Base-by-base conservation (phyloP, 1,140 invertebrate species). In the Drosophila nigrodunni region DNA sequence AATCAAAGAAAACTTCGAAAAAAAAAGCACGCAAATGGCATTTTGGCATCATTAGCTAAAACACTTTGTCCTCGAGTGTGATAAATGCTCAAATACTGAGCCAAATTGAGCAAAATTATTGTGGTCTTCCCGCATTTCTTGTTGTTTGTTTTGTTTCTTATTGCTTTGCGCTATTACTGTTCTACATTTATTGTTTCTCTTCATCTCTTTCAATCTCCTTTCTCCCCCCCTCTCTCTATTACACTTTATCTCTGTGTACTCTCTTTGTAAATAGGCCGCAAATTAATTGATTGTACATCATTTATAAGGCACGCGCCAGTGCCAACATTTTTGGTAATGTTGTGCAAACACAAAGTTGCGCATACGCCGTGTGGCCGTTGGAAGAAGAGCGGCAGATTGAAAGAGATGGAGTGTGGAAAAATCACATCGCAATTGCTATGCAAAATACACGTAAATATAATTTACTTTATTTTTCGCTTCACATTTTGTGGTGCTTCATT, bases 261-360 rank as follows among this genome's bases (percentile, higher is more conserved):
- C 58, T 71, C 82, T 86, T 47, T 73, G 82, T 68, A 86, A 87
- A 86, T 76, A 86, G 69, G 72, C 82, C 78, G 65, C 82, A 86
- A 86, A 86, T 86, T 86, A 86, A 86, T 87, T 87, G 82, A 86
- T 86, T 87, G 78, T 86, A 81, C 77, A 86, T 86, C 82, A 86
- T 86, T 86, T 87, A 86, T 87, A 87, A 86, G 79, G 65, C 82
- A 77, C 78, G 76, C 82, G 76, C 66, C 68, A 13, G 47, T 35
- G 5, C 61, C 58, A 44, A 46, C 46, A 49, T 6, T 43, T 74
- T 68, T 60, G 66, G 65, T 64, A 80, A 74, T 86, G 59, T 86
- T 60, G 52, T 78, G 66, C 69, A 78, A 85, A 74, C 70, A 77
- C 35, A 86, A 68, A 60, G 44, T 86, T 76, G 71, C 71, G 78